Percentiles rank a stretch among this genome's conserved stretches.
Evolutionary conservation across 2,888 invertebrate genomes (phyloP).

Genomic region (Acholoe squamosa): DNA sequence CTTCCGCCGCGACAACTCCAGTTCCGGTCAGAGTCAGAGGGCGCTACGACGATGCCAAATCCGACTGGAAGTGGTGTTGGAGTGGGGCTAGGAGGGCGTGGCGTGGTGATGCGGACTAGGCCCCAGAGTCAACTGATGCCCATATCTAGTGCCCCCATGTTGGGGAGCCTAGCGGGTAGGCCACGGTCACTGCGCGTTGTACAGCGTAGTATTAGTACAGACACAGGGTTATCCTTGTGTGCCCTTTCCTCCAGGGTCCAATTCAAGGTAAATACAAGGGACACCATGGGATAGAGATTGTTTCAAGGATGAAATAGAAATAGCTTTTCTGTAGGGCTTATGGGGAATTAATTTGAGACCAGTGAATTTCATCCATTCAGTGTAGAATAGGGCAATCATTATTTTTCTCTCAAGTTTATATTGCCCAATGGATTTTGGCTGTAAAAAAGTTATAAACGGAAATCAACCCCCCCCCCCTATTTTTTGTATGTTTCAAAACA

Average conservation of each 20-base stretch:
- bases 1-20: conserved; percentile 41
- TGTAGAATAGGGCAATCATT: too few species aligned
- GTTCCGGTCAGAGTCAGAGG: conserved; percentile 6
- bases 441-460: too few species aligned
- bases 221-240: conserved; percentile 60
- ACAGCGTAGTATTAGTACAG: conserved; percentile 59
- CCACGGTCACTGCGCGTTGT: conserved; percentile 49
- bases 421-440: too few species aligned
- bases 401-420: too few species aligned
- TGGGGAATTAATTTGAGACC: too few species aligned
- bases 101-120: neutral
- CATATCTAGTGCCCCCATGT: conserved; percentile 20
- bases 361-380: too few species aligned
- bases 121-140: conserved; percentile 25
- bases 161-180: neutral
- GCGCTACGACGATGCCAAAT: neutral
- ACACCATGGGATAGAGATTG: neutral
- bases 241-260: conserved; percentile 45
- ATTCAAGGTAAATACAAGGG: conserved; percentile 47
- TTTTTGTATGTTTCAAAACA: too few species aligned
- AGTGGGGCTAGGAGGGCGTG: neutral
- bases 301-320: too few species aligned
- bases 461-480: too few species aligned
- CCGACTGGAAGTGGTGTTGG: neutral
- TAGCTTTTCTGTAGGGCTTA: too few species aligned